Base-by-base conservation (phyloP, 2,797 vertebrate species). In the Myotis pilosus region DNA sequence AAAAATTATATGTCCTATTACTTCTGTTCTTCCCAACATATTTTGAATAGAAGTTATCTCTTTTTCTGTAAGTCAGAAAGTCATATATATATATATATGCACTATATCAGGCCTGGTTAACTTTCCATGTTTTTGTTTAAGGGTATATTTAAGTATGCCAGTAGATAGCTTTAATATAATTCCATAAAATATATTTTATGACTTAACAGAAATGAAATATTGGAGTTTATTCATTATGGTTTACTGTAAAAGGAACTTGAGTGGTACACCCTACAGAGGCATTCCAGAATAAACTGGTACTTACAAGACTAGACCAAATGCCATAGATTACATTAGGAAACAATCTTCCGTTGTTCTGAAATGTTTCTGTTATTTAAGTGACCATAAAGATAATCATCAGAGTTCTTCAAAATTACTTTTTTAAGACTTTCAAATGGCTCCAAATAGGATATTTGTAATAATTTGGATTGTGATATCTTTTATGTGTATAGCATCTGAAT, bases 261-360 rank as follows among this genome's bases (percentile, higher is more conserved):
- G 2, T 44, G 36, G 17, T 23, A 64, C 23, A n/a, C 7, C 28
- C 51, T 80, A 62, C 12, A 89, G 23, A 85, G 47, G 23, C 22
- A 90, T 79, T 16, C 11, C 7, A 53, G 33, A 28, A 91, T 75
- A 86, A 95, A 93, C 25, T 66, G 10, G 7, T 66, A 66, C 25
- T 49, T 83, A 60, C 2, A 76, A 57, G 9, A 79, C 23, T 55
- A 60, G 23, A 81, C 2, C 51, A 92, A 87, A 88, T 69, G 6
- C 47, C 76, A 53, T 86, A 13, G 2, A 85, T 71, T 68, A 74
- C 3, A 81, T 86, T 69, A 88, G 28, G n/a, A 88, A 88, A 66
- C 1, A 49, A 75, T 81, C 92, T 83, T 36, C 49, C 13, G 64
- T 83, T 81, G 22, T 72, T 96, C 72, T 74, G 28, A 94, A 89